phyloP scores from a whole-genome alignment of 2,888 invertebrate genomes.

The Pecten maximus region DNA sequence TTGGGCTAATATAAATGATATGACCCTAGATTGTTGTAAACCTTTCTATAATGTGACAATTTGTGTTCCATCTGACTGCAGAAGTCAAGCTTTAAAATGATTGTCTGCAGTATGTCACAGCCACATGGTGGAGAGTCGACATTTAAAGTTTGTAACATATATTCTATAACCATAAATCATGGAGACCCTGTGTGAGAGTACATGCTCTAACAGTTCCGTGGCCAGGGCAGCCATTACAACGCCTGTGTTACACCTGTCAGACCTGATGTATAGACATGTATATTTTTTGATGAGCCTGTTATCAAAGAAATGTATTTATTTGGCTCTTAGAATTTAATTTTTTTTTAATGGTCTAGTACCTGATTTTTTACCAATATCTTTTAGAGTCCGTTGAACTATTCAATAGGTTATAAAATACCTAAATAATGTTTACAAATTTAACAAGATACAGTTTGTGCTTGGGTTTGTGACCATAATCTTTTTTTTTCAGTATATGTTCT shows the following conservation, averaged over 20 bases:
- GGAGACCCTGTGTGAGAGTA: background rate
- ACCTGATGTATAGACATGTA: background rate
- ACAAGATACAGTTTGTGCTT: too few species aligned
- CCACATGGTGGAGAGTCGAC: background rate
- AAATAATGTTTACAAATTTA: too few species aligned
- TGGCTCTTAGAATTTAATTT: too few species aligned
- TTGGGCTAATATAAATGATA: background rate
- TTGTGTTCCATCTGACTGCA: conserved; percentile 8
- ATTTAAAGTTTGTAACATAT: background rate
- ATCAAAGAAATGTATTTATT: background rate
- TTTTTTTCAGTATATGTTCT: too few species aligned
- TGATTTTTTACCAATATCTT: too few species aligned
- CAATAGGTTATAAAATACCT: too few species aligned
- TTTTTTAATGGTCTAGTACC: too few species aligned
- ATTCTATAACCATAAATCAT: background rate
- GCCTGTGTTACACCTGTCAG: background rate
- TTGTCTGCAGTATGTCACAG: background rate
- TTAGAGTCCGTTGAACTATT: too few species aligned
- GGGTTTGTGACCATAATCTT: too few species aligned
- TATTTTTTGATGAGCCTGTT: background rate
- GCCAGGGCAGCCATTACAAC: background rate
- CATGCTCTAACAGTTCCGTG: background rate
- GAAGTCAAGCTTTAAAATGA: background rate
- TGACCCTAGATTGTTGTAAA: background rate
- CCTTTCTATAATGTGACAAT: background rate